Evolutionary conservation across 92 coral and sea anemone species (phyloP).

Genomic region (Heteractis magnifica): DNA sequence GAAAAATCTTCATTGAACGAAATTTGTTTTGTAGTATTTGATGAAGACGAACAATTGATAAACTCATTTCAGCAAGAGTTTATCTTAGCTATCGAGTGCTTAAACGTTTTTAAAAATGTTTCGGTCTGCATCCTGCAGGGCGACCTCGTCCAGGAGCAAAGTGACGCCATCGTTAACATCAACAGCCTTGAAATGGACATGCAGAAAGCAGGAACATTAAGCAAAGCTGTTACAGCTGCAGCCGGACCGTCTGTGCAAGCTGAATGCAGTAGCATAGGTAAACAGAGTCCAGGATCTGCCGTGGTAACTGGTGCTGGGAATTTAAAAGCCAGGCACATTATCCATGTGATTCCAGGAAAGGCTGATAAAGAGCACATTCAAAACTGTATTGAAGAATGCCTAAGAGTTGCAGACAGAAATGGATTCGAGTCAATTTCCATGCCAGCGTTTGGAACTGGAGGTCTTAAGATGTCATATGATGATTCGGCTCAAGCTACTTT

Average conservation of each 20-base stretch:
- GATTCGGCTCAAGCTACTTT: constrained; percentile 56
- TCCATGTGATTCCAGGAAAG: constrained; percentile 47
- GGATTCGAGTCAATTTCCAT: constrained; percentile 51
- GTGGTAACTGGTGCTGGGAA: constrained; percentile 55
- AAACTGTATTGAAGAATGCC: constrained; percentile 43
- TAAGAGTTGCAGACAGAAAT: constrained; percentile 44
- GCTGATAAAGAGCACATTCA: constrained; percentile 27
- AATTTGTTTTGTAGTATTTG: constrained; percentile 75
- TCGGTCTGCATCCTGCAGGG: constrained; percentile 28
- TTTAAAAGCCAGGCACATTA: constrained; percentile 21
- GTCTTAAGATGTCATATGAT: constrained; percentile 22
- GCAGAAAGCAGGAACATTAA: constrained; percentile 55
- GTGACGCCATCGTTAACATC: constrained; percentile 71
- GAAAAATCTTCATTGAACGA: constrained; percentile 43
- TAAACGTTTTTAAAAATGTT: neutral
- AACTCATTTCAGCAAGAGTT: constrained; percentile 66
- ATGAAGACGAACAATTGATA: constrained; percentile 53
- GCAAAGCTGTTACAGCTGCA: constrained; percentile 52
- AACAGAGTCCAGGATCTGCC: constrained; percentile 52
- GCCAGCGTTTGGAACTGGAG: constrained; percentile 74
- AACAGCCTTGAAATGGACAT: constrained; percentile 54
- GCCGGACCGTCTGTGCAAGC: constrained; percentile 35
- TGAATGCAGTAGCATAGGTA: constrained; percentile 45
- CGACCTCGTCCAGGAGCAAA: constrained; percentile 28
- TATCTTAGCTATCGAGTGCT: neutral